A percentile compares a stretch with the other conserved stretches of the same genome.
phyloP scores from a whole-genome alignment of 2,888 invertebrate species.

The Cheilosia grossa region DNA sequence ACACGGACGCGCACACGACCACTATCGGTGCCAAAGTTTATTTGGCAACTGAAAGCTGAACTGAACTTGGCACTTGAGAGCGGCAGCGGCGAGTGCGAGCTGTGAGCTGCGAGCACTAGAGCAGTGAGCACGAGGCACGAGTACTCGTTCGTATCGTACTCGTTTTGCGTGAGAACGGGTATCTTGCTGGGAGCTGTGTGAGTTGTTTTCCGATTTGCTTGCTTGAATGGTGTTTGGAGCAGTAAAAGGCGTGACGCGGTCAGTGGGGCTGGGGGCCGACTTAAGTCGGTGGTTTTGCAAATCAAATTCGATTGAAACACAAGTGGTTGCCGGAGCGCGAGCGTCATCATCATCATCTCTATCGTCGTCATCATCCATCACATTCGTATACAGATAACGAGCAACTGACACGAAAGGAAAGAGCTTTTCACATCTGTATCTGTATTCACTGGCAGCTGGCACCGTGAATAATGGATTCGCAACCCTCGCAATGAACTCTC shows the following conservation, averaged over 20 bases:
- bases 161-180: not conserved
- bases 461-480: not conserved
- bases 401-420: not conserved
- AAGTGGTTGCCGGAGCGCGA: not conserved
- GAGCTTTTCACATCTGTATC: constrained; percentile 16
- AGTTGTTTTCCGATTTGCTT: not conserved
- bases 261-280: not conserved
- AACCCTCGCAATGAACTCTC: constrained; percentile 61
- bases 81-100: constrained; percentile 10
- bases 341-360: not conserved
- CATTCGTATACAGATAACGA: not conserved
- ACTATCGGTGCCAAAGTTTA: constrained; percentile 72
- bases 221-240: not conserved
- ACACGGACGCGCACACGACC: constrained; percentile 45
- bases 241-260: constrained; percentile 30
- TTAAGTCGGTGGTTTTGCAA: constrained; percentile 18
- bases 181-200: constrained; percentile 13
- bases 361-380: not conserved
- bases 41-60: constrained; percentile 71
- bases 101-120: not conserved
- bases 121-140: not conserved
- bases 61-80: constrained; percentile 65
- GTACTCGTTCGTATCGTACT: not conserved
- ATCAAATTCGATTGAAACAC: constrained; percentile 6
- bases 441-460: not conserved